Evolutionary conservation across 1,140 invertebrate species (phyloP).

Genomic region (Condylostylus longicornis): DNA sequence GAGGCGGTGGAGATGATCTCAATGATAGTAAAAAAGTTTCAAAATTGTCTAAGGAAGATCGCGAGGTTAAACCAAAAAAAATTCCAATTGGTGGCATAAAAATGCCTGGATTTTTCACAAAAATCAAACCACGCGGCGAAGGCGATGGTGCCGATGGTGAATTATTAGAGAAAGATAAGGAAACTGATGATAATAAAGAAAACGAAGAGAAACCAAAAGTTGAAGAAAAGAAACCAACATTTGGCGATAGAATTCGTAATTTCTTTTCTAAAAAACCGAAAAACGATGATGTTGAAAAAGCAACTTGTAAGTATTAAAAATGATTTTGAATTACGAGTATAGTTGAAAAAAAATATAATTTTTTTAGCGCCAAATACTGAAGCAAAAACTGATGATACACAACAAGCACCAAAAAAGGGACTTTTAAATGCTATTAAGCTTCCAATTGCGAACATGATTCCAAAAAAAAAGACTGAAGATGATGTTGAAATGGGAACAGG

Average conservation of each 20-base stretch:
- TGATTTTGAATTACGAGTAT: not conserved
- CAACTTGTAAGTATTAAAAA: not conserved
- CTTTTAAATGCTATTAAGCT: constrained; percentile 46
- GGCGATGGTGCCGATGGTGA: constrained; percentile 33
- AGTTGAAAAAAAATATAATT: not conserved
- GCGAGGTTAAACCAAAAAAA: constrained; percentile 58
- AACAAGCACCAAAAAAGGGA: constrained; percentile 28
- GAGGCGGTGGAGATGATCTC: constrained; percentile 31
- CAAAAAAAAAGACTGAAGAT: constrained; percentile 32
- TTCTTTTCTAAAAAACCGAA: constrained; percentile 22
- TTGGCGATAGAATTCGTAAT: constrained; percentile 25
- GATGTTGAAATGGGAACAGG: constrained; percentile 36
- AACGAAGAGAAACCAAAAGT: constrained; percentile 21
- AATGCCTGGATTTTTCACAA: constrained; percentile 65
- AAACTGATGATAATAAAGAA: constrained; percentile 19
- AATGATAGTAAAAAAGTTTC: constrained; percentile 37
- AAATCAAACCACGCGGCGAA: constrained; percentile 43
- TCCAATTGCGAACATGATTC: constrained; percentile 47
- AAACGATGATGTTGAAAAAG: constrained; percentile 12
- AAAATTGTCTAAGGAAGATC: constrained; percentile 44
- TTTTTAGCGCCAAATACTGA: constrained; percentile 14
- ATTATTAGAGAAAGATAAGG: constrained; percentile 25
- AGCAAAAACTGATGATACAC: constrained; percentile 8
- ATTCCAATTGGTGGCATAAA: constrained; percentile 69
- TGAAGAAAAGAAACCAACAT: constrained; percentile 21